Evolutionary conservation across 2,888 invertebrate species (phyloP).

Genomic region (Hyalella azteca): DNA sequence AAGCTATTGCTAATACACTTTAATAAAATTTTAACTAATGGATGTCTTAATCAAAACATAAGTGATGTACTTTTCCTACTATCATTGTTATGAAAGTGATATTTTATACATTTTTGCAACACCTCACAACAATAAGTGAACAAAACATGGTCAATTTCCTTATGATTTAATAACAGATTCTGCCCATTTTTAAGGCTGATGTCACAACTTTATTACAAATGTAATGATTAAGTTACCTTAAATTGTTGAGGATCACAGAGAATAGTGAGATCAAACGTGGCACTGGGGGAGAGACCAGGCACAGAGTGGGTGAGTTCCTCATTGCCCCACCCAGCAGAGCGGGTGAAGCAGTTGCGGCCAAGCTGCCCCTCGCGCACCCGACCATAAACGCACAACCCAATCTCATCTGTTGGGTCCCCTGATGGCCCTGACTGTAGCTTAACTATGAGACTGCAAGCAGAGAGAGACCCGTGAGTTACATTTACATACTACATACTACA

Average conservation of each 20-base stretch:
- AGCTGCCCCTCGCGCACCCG: constrained; percentile 50
- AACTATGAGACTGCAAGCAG: constrained; percentile 45
- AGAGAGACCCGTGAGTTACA: too few species aligned
- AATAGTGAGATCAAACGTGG: constrained; percentile 54
- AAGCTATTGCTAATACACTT: too few species aligned
- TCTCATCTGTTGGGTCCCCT: constrained; percentile 56
- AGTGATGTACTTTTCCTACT: too few species aligned
- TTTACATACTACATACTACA: too few species aligned
- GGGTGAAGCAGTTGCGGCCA: constrained; percentile 53
- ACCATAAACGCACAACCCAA: constrained; percentile 55
- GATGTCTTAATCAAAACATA: too few species aligned
- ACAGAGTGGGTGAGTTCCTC: constrained; percentile 46
- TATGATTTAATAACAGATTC: too few species aligned
- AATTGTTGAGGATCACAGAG: constrained; percentile 49
- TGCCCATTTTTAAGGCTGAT: too few species aligned
- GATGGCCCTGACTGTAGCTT: constrained; percentile 54
- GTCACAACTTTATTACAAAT: too few species aligned
- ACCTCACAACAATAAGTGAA: too few species aligned
- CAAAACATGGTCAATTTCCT: background rate
- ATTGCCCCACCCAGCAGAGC: constrained; percentile 52
- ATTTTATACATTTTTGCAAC: too few species aligned
- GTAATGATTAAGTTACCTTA: constrained; percentile 50
- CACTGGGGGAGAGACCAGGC: constrained; percentile 42
- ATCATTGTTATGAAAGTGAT: too few species aligned
- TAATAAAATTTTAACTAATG: too few species aligned